Evolutionary conservation across 1,140 invertebrate species (phyloP), one percentile per base, ranked within the genome.

Genomic region (Drosophila orosa): DNA sequence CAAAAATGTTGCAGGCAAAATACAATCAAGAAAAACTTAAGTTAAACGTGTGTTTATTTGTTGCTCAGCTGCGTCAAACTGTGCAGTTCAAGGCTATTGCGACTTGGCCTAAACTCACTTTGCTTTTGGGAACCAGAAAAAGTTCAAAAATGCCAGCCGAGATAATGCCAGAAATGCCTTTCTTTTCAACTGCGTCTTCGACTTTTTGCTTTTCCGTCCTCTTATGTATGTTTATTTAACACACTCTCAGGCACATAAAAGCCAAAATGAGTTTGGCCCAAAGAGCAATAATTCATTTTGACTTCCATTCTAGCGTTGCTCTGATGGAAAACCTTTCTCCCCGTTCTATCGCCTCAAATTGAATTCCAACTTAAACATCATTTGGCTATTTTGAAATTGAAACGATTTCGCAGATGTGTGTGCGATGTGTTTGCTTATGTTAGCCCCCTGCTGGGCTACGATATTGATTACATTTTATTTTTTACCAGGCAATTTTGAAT

Each of bases 211-310:
- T 44, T 39, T 48, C 29, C 17, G 58, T 35, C 44, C 65, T 67
- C 72, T 59, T 75, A 66, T 75, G 71, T 75, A 66, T 75, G 71
- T 74, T 74, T 74, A 74, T 74, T 74, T 74, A 74, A 74, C 68
- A 73, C 68, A 54, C 45, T 15, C 47, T 50, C 25, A n/a, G 22
- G 35, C 42, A 42, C 8, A 33, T 54, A 47, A 61, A 61, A 45
- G 57, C 48, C 65, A 71, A 71, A 71, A 71, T 71, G 65, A 71
- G 65, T 69, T 69, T 52, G 60, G 77, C 56, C 61, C 72, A 76
- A 76, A 76, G 37, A 78, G 79, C 83, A 82, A 86, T 86, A 86
- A 86, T 79, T 86, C 79, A 86, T 86, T 87, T 86, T 58, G 57
- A 75, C 74, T 50, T 62, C 63, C 47, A 58, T 54, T 48, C 50